Base-by-base conservation (phyloP, 2,797 vertebrate genomes). In the Psittacula echo region DNA sequence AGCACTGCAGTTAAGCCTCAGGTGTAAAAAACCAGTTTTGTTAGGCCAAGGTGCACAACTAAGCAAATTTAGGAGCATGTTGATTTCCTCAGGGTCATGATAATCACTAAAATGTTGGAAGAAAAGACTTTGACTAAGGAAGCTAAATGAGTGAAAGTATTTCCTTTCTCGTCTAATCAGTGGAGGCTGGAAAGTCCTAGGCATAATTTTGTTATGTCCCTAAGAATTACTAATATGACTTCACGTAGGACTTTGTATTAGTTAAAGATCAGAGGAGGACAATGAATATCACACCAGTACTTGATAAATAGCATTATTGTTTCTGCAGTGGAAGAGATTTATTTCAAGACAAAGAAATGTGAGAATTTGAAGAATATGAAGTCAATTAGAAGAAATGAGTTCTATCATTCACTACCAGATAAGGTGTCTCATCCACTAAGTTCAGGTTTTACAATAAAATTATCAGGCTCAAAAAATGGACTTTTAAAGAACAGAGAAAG, bases 1-100 rank as follows among this genome's bases (percentile, higher is more conserved):
- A 68, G 5, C 20, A 45, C 17, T 22, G 42, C 24, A 61, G 26
- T 64, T 32, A 80, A 74, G 8, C 8, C 30, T n/a, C 44, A 44
- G 16, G 9, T 44, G 45, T 13, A 67, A 64, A n/a, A 0, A 0
- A 0, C 1, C 5, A 9, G 11, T 8, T 50, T 92, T 10, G 0
- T 72, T 62, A 75, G 53, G 13, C 22, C 19, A 18, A 71, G 16
- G 6, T 41, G 50, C 15, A 18, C 13, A 65, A 51, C 2, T 10
- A 72, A 19, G 45, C 21, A 29, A 78, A 68, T 75, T 37, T 68
- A 68, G 37, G 67, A 87, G 9, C 13, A 37, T 39, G 10, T 27
- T 75, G 9, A 4, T 79, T 75, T 79, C 8, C 45, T 76, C 65
- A 84, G 45, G 70, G 47, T 64, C 22, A 29, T 21, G 42, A 90